Evolutionary conservation across 2,113 vertebrate genomes (phyloP).

Genomic region (Hydrochoerus hydrochaeris): DNA sequence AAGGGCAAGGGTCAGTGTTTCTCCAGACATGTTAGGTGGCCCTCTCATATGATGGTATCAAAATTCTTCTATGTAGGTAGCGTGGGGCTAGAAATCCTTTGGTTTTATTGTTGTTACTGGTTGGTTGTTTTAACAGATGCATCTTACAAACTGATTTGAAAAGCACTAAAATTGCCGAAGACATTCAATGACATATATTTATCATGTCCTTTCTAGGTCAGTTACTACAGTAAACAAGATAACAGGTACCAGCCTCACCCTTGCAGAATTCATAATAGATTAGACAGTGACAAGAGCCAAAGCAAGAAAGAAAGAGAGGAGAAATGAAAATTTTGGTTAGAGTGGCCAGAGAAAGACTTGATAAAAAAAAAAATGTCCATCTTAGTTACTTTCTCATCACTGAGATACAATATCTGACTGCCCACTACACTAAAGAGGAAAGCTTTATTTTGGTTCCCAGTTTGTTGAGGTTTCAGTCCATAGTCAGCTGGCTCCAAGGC

Average conservation of each 20-base stretch:
- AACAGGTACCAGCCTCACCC: neutral
- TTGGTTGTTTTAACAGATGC: conserved; percentile 6
- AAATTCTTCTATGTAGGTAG: neutral
- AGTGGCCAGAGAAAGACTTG: neutral
- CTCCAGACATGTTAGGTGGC: neutral
- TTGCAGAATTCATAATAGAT: neutral
- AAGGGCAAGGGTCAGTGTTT: neutral
- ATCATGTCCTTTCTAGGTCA: neutral
- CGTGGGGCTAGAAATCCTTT: neutral
- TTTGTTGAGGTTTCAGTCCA: neutral
- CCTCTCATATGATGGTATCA: neutral
- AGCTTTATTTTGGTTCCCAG: neutral
- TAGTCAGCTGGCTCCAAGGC: neutral
- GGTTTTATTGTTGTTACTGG: neutral
- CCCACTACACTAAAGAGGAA: neutral
- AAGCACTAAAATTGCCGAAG: neutral
- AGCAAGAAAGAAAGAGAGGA: neutral
- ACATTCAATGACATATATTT: neutral
- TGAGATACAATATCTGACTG: neutral
- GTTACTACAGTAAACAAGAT: neutral
- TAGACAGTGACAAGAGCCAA: neutral
- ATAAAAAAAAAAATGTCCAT: neutral
- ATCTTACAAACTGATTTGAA: neutral
- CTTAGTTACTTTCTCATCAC: neutral
- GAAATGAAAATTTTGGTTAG: neutral